These are phyloP conservation scores for Myotis davidii DNA, from an alignment of 2,113 vertebrate species.

Conservation along the genomic window DNA sequence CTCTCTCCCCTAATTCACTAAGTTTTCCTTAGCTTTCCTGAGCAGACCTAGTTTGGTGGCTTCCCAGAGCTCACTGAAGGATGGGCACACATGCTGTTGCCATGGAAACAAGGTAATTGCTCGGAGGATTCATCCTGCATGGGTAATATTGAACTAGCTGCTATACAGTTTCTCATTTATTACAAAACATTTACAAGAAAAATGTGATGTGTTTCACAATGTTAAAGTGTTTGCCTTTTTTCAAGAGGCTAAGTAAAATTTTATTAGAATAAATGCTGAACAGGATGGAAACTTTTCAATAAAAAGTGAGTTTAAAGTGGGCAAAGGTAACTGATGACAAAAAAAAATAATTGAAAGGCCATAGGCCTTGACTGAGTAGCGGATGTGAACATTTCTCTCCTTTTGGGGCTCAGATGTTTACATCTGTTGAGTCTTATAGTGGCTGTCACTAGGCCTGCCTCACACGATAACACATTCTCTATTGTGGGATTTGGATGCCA, in stretches of 20 bases:
- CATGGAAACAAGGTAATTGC: conserved; percentile 75
- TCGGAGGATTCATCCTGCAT: conserved; percentile 63
- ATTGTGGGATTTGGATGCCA: neutral
- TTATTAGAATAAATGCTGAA: conserved; percentile 53
- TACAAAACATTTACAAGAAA: conserved; percentile 72
- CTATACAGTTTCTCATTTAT: conserved; percentile 65
- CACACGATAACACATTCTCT: neutral
- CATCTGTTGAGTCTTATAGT: neutral
- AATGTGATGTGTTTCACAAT: conserved; percentile 53
- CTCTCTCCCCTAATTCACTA: neutral
- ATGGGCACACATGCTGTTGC: conserved; percentile 58
- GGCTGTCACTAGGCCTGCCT: neutral
- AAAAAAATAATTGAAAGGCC: neutral
- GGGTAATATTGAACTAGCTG: conserved; percentile 64
- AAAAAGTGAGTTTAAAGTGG: neutral
- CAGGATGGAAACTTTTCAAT: conserved; percentile 14
- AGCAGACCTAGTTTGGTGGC: conserved; percentile 43
- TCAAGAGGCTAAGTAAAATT: conserved; percentile 37
- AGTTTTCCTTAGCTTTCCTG: conserved; percentile 41
- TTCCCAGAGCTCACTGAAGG: conserved; percentile 34
- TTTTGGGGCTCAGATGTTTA: neutral
- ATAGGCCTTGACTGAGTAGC: neutral
- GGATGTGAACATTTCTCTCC: neutral
- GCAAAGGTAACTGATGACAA: neutral
- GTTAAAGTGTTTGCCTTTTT: conserved; percentile 54